These are phyloP conservation scores for Melanotaenia pygmaea DNA, from an alignment of 2,797 vertebrate species.

Conservation along the genomic window DNA sequence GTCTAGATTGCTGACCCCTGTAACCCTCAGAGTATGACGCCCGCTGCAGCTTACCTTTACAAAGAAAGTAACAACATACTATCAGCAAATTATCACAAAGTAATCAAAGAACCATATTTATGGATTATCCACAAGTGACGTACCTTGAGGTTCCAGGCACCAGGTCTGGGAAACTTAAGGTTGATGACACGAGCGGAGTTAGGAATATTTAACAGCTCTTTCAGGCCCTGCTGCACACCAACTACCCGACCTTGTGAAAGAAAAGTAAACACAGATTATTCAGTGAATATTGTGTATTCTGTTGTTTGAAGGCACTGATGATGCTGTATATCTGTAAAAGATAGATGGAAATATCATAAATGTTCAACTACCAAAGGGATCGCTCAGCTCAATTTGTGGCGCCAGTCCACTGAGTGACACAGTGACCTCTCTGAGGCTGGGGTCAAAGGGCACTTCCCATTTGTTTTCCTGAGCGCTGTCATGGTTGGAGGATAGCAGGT, in stretches of 20 bases:
- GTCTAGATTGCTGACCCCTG: constrained; percentile 90
- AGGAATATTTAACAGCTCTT: constrained; percentile 91
- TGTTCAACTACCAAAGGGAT: constrained; percentile 85
- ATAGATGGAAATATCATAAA: constrained; percentile 4
- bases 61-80: constrained; percentile 24
- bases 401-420: constrained; percentile 92
- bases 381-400: constrained; percentile 87
- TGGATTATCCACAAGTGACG: not conserved
- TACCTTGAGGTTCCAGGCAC: constrained; percentile 92
- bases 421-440: constrained; percentile 94
- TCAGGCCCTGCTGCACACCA: constrained; percentile 86
- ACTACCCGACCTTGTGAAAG: constrained; percentile 83
- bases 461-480: constrained; percentile 86
- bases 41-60: constrained; percentile 88
- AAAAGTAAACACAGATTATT: constrained; percentile 3
- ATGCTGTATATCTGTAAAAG: not conserved
- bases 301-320: not conserved
- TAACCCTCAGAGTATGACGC: constrained; percentile 92
- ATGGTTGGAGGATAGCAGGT: constrained; percentile 92
- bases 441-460: constrained; percentile 91
- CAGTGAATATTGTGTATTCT: not conserved
- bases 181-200: constrained; percentile 92
- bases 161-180: constrained; percentile 88
- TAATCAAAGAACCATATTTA: not conserved
- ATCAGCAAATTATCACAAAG: constrained; percentile 1